Base-by-base conservation (phyloP, 1,140 invertebrate species). In the Drosophila equinoxialis region DNA sequence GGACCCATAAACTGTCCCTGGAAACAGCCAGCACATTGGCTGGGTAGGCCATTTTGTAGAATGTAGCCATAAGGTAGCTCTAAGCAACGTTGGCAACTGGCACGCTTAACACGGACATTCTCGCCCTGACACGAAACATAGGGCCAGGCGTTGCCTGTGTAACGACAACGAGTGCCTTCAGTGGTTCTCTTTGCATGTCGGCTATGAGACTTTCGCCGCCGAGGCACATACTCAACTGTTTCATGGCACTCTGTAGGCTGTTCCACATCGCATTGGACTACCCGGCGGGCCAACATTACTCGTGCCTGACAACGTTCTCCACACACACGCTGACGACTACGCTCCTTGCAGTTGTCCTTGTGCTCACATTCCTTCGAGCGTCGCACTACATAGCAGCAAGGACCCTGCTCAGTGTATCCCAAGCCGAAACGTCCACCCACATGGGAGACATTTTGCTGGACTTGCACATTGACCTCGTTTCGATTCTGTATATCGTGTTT, bases 361-460 rank as follows among this genome's bases (percentile, higher is more conserved):
- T 67, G 26, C 37, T 85, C 71, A 48, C 90, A 79, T 3, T 71
- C 69, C 11, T 72, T 54, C 2, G 67, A 48, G 6, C 68, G 42
- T 1, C 75, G 65, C 41, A 91, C 69, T 57, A 91, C 83, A 35
- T 68, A 65, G 57, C 90, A 91, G 62, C 90, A 91, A 37, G 90
- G 66, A 14, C 90, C 90, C 8, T 65, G 72, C 37, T 91, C 83
- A 33, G 45, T 82, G 65, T 80, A 91, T 8, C 90, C 90, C 10
- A 91, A 30, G 0, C 90, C 90, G 20, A 85, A 91, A 33, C 81
- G 75, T 14, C 90, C 90, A 33, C 90, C 90, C 14, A 85, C 71
- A 45, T 79, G 73, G 0, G 90, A 87, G 3, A 81, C 67, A 71
- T 91, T 91, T 45, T 91, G 86, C 10, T 87, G 63, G 7, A 89